Evolutionary conservation across 2,797 vertebrate genomes (phyloP).

Genomic region (Gephyroberyx darwinii): DNA sequence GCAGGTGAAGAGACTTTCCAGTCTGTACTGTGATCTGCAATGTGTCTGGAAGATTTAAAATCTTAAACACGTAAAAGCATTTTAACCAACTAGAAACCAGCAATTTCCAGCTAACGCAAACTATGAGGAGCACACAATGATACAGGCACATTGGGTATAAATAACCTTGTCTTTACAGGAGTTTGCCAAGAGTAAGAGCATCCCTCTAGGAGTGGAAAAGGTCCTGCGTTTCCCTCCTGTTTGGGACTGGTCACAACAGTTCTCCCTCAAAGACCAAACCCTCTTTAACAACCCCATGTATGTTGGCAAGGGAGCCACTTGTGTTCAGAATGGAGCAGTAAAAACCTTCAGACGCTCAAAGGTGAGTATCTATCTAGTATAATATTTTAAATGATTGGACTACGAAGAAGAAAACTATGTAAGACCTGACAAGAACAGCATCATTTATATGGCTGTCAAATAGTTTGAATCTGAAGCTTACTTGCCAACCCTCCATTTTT

Average conservation of each 20-base stretch:
- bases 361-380: slow-evolving; percentile 74
- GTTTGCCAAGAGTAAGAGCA: slow-evolving; percentile 93
- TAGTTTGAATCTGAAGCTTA: too few relatives aligned
- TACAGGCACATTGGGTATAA: neutral
- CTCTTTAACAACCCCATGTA: slow-evolving; percentile 97
- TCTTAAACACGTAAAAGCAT: too few relatives aligned
- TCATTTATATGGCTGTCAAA: too few relatives aligned
- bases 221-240: slow-evolving; percentile 91
- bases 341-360: slow-evolving; percentile 90
- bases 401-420: too few relatives aligned
- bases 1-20: too few relatives aligned
- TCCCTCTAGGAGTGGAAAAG: slow-evolving; percentile 89
- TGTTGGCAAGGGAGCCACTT: slow-evolving; percentile 88
- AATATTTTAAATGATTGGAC: too few relatives aligned
- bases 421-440: neutral
- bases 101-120: too few relatives aligned
- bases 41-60: too few relatives aligned
- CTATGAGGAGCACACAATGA: too few relatives aligned
- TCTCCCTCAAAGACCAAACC: slow-evolving; percentile 86
- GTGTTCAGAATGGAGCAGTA: slow-evolving; percentile 86
- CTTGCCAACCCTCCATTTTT: too few relatives aligned
- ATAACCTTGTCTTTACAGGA: slow-evolving; percentile 59
- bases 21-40: too few relatives aligned
- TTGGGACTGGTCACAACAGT: slow-evolving; percentile 98
- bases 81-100: too few relatives aligned